phyloP scores from a whole-genome alignment of 2,888 invertebrate genomes.

The Cyclophora albipunctata region DNA sequence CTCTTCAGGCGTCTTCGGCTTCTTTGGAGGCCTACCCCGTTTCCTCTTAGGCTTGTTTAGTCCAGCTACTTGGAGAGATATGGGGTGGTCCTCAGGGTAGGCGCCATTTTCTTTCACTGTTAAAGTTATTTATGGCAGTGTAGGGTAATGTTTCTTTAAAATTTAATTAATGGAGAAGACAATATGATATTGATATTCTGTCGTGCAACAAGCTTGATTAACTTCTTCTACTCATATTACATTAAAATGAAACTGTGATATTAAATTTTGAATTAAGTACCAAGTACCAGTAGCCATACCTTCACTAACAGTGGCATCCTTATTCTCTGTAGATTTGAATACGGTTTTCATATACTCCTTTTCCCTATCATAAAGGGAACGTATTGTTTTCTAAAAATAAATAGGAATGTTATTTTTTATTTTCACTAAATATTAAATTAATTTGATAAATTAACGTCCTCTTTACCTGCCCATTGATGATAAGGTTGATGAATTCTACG shows the following conservation, averaged over 20 bases:
- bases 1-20: slow-evolving; percentile 51
- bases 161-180: too few relatives aligned
- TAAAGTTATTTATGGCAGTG: not conserved
- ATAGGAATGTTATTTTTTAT: not conserved
- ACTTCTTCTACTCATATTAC: too few relatives aligned
- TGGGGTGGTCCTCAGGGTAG: slow-evolving; percentile 79
- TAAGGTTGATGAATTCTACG: slow-evolving; percentile 82
- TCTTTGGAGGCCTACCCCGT: slow-evolving; percentile 82
- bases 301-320: slow-evolving; percentile 48
- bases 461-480: slow-evolving; percentile 79
- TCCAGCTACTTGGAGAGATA: slow-evolving; percentile 78
- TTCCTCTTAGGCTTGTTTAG: slow-evolving; percentile 80
- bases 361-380: slow-evolving; percentile 52
- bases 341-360: slow-evolving; percentile 53
- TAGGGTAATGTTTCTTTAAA: too few relatives aligned
- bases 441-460: slow-evolving; percentile 1
- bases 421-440: not conserved
- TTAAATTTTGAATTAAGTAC: too few relatives aligned
- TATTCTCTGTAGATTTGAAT: slow-evolving; percentile 27
- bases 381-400: slow-evolving; percentile 54
- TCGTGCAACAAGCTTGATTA: too few relatives aligned
- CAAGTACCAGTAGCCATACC: slow-evolving; percentile 31
- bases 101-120: slow-evolving; percentile 78
- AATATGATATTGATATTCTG: too few relatives aligned
- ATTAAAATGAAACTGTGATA: too few relatives aligned